Evolutionary conservation across 2,797 vertebrate genomes (phyloP).

Genomic region (Molossus molossus): DNA sequence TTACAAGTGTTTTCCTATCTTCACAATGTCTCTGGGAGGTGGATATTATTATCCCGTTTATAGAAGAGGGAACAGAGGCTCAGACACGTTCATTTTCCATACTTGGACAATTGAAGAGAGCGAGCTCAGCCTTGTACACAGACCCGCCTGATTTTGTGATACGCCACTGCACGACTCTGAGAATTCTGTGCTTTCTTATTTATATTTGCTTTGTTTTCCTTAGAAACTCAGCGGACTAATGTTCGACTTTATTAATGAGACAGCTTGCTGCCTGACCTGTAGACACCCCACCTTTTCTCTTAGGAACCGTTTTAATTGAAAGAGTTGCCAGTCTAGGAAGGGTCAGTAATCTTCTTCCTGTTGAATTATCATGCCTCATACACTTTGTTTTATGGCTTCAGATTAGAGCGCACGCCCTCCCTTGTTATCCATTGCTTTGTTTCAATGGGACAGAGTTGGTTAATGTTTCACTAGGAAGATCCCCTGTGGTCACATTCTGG

Average conservation of each 20-base stretch:
- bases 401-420: constrained; percentile 76
- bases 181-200: constrained; percentile 57
- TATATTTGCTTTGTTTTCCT: constrained; percentile 74
- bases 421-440: constrained; percentile 80
- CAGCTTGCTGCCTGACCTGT: constrained; percentile 72
- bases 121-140: neutral
- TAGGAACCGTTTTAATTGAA: constrained; percentile 81
- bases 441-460: constrained; percentile 76
- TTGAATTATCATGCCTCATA: constrained; percentile 80
- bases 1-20: constrained; percentile 59
- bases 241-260: constrained; percentile 66
- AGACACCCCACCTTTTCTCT: constrained; percentile 77
- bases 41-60: neutral
- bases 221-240: constrained; percentile 66
- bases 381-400: constrained; percentile 82
- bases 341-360: constrained; percentile 78
- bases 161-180: neutral
- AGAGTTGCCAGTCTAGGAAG: constrained; percentile 79
- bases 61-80: neutral
- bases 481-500: constrained; percentile 76
- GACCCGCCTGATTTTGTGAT: constrained; percentile 35
- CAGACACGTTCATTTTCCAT: constrained; percentile 15
- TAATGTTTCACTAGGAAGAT: constrained; percentile 79
- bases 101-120: neutral
- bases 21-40: constrained; percentile 12